Evolutionary conservation across 2,113 vertebrate species (phyloP), one percentile per base, ranked within the genome.

Genomic region (Daubentonia madagascariensis): DNA sequence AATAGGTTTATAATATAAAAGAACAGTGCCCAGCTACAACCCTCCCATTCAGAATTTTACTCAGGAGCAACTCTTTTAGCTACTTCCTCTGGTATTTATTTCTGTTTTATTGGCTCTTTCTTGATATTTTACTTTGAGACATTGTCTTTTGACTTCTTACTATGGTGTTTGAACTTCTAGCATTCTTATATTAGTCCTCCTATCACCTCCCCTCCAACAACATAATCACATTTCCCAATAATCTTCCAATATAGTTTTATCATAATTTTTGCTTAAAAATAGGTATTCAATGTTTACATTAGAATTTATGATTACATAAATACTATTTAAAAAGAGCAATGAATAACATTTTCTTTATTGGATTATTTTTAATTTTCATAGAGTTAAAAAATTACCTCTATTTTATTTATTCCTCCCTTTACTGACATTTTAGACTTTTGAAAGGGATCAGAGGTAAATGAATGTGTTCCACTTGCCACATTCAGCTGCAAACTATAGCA

Each of bases 311-410:
- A 84, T 88, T 90, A 85, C 57, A 94, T 67, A 86, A 90, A 80
- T 75, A 59, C 73, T 65, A 10, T 85, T 92, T 93, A 73, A 75
- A 88, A 72, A 94, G 50, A 91, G 18, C 40, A 22, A 9, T 13
- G 14, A 40, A 35, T 57, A 89, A 70, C 32, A 75, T 76, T 95
- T 93, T 85, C 78, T 92, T 89, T 89, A 67, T 76, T 72, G 68
- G 50, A 61, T 45, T 72, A 81, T 72, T 97, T 96, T 96, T 83
- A 91, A 91, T 95, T 93, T 97, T 92, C 81, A 76, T 94, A 30
- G 35, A 67, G 59, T 91, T 93, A 93, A 91, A 91, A 91, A 72
- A 72, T 91, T 85, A 85, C 76, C 59, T 91, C 50, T 83, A 8
- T 48, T 86, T 87, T 93, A 45, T 92, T 80, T 93, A 54, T 87